Evolutionary conservation across 2,113 vertebrate genomes (phyloP).

Genomic region (Chloroceryle aenea): DNA sequence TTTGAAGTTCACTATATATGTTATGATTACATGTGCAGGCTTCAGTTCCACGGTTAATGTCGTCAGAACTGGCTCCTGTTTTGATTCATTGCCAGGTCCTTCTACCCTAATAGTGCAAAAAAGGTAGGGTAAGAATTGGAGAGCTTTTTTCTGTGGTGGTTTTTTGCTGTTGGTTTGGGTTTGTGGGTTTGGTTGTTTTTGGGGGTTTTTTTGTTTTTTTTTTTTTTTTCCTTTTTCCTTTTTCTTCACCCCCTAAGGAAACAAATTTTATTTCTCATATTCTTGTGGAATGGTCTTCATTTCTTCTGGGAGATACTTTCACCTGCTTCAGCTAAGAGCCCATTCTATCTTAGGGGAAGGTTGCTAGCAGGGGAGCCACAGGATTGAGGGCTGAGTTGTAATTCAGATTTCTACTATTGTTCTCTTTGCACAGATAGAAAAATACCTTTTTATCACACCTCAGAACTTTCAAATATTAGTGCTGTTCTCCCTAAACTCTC

Average conservation of each 20-base stretch:
- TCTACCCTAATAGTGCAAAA: not conserved
- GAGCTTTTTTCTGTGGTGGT: no score
- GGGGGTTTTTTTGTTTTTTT: no score
- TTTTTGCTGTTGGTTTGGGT: no score
- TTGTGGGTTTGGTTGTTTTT: no score
- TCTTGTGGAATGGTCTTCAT: not conserved
- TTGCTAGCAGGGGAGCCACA: not conserved
- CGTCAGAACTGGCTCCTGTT: not conserved
- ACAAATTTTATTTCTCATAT: not conserved
- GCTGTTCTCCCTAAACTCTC: not conserved
- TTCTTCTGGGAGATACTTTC: not conserved
- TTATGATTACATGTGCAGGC: not conserved
- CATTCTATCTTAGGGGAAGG: not conserved
- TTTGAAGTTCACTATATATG: not conserved
- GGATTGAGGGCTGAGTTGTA: not conserved
- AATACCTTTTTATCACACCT: not conserved
- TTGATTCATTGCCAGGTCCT: not conserved
- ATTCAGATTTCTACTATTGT: not conserved
- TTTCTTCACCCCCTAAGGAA: fast-evolving
- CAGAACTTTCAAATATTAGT: not conserved
- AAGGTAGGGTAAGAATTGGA: not conserved
- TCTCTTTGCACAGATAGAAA: not conserved
- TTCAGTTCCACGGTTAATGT: not conserved
- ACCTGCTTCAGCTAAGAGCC: not conserved
- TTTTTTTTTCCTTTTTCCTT: no score